phyloP scores from a whole-genome alignment of 2,797 vertebrate species.

The Oophaga sylvatica region DNA sequence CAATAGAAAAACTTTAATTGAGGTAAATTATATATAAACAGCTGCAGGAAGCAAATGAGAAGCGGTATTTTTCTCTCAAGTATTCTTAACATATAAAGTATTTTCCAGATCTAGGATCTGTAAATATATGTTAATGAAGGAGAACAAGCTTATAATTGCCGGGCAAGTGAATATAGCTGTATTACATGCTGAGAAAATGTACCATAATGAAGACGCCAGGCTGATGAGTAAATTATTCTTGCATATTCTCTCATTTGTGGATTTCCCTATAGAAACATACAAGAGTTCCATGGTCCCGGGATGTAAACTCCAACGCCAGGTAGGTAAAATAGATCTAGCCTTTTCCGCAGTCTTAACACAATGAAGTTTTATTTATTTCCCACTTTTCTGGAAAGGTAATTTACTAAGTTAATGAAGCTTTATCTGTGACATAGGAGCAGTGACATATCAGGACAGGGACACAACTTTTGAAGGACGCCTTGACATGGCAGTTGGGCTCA shows the following conservation, averaged over 20 bases:
- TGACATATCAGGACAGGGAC: too few relatives aligned
- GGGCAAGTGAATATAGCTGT: not conserved
- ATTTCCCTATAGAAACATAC: not conserved
- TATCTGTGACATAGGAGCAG: too few relatives aligned
- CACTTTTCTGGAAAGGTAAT: not conserved
- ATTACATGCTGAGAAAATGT: slow-evolving; percentile 33
- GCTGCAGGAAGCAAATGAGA: slow-evolving; percentile 25
- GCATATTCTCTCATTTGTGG: not conserved
- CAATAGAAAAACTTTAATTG: not conserved
- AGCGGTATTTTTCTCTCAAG: slow-evolving; percentile 14
- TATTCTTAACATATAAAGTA: slow-evolving; percentile 9
- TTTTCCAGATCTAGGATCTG: not conserved
- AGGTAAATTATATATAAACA: slow-evolving; percentile 19
- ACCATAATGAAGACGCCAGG: not conserved
- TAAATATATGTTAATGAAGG: slow-evolving; percentile 33
- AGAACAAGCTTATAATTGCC: slow-evolving; percentile 7
- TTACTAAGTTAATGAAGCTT: not conserved
- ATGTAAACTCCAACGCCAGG: not conserved
- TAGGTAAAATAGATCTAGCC: not conserved
- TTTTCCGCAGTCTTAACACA: not conserved
- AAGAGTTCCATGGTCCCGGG: not conserved
- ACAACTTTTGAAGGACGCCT: too few relatives aligned
- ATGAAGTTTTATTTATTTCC: not conserved
- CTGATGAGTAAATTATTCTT: slow-evolving; percentile 3
- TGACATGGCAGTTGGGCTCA: too few relatives aligned